Conservation (phyloP, 2,113 vertebrate species). For the Steatornis caripensis region DNA sequence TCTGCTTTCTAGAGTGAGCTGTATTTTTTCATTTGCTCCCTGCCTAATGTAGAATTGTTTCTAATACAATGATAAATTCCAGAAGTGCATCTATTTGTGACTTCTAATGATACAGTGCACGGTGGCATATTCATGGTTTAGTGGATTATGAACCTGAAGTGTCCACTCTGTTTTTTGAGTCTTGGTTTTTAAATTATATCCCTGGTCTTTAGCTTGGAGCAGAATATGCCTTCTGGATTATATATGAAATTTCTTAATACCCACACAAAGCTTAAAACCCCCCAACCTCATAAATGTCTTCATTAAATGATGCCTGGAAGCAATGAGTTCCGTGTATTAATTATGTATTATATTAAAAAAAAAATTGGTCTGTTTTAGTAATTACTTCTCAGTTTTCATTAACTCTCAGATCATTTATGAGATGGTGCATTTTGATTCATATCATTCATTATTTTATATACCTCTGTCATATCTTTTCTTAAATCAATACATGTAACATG, state of each 20-base stretch:
- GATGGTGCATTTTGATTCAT: not conserved
- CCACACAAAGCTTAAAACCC: not conserved
- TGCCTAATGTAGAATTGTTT: not conserved
- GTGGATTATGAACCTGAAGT: not conserved
- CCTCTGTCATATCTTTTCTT: not conserved
- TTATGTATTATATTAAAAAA: constrained; percentile 35
- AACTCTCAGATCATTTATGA: constrained; percentile 2
- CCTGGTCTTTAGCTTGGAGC: not conserved
- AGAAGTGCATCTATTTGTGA: not conserved
- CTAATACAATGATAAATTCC: not conserved
- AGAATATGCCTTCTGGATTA: not conserved
- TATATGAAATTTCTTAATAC: not conserved
- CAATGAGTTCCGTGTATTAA: constrained; percentile 30
- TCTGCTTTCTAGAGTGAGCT: not conserved
- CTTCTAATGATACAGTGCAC: not conserved
- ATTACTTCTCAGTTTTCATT: constrained; percentile 44
- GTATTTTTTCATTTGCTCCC: not conserved
- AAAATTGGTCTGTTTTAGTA: not conserved
- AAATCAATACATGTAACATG: not conserved
- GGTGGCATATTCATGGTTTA: not conserved
- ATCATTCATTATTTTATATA: not conserved
- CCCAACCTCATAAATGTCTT: not conserved
- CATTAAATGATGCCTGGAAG: constrained; percentile 53
- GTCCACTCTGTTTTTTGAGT: not conserved
- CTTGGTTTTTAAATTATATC: not conserved